Conservation (phyloP, 2,113 vertebrate species). For the Ptyas mucosa region DNA sequence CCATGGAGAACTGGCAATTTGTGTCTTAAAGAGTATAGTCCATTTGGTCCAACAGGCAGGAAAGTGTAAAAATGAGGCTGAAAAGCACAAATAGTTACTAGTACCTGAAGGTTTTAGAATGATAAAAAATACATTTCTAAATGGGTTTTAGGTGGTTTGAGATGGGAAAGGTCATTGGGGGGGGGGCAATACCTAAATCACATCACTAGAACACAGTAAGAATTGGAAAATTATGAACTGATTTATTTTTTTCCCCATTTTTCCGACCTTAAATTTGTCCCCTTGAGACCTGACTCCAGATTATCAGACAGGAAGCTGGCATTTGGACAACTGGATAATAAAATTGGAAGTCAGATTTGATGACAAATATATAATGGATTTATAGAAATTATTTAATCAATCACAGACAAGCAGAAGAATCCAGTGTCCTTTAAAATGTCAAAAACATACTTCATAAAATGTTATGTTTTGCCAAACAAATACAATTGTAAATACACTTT, state of each 20-base stretch:
- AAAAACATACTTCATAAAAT: neutral
- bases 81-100: neutral
- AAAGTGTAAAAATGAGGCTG: neutral
- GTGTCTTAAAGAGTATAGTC: neutral
- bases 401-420: neutral
- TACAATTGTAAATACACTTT: neutral
- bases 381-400: neutral
- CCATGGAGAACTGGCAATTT: neutral
- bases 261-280: neutral
- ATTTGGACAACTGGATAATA: neutral
- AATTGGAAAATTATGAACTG: neutral
- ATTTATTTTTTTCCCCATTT: neutral
- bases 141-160: neutral
- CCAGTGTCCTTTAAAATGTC: neutral
- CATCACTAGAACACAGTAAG: neutral
- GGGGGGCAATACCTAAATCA: neutral
- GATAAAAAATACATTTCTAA: neutral
- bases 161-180: neutral
- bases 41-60: neutral
- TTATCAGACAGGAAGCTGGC: neutral
- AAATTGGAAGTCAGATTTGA: neutral
- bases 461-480: neutral
- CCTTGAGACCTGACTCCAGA: neutral
- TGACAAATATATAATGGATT: neutral
- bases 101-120: neutral